Evolutionary conservation across 1,140 invertebrate species (phyloP).

Genomic region (Dinothrombium tinctorium): DNA sequence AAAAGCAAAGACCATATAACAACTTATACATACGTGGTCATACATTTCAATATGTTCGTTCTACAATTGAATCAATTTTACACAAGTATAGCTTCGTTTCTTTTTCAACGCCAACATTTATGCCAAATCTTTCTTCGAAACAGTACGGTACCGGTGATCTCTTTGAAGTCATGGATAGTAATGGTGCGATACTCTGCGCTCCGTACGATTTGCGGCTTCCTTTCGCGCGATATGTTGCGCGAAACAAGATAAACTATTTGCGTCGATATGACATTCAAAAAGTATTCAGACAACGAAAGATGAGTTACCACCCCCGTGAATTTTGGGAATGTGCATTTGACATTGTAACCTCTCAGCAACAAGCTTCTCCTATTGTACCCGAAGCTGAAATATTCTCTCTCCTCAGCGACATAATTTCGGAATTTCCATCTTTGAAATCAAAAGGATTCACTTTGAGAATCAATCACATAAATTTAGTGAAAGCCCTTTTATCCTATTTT

Average conservation of each 20-base stretch:
- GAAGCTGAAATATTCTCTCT: constrained; percentile 64
- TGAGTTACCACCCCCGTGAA: constrained; percentile 64
- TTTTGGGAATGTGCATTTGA: constrained; percentile 78
- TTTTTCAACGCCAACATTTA: constrained; percentile 13
- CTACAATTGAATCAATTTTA: constrained; percentile 36
- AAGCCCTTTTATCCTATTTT: constrained; percentile 49
- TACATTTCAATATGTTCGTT: constrained; percentile 16
- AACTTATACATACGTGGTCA: constrained; percentile 7
- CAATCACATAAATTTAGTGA: constrained; percentile 55
- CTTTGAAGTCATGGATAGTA: constrained; percentile 48
- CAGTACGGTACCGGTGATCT: constrained; percentile 15
- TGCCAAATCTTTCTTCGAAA: constrained; percentile 11
- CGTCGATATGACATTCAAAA: constrained; percentile 61
- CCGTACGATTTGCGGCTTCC: constrained; percentile 38
- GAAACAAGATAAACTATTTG: constrained; percentile 46
- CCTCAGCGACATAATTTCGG: constrained; percentile 44
- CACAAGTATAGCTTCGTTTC: constrained; percentile 12
- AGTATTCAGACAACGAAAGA: constrained; percentile 59
- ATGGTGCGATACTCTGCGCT: constrained; percentile 48
- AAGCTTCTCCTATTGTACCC: constrained; percentile 30
- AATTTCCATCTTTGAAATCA: constrained; percentile 37
- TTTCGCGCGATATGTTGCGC: constrained; percentile 57
- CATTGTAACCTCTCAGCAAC: constrained; percentile 43
- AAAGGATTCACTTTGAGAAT: constrained; percentile 46
- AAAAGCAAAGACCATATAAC: constrained; percentile 15